These are phyloP conservation scores for Antennarius striatus DNA, from an alignment of 2,113 vertebrate species.

Conservation along the genomic window DNA sequence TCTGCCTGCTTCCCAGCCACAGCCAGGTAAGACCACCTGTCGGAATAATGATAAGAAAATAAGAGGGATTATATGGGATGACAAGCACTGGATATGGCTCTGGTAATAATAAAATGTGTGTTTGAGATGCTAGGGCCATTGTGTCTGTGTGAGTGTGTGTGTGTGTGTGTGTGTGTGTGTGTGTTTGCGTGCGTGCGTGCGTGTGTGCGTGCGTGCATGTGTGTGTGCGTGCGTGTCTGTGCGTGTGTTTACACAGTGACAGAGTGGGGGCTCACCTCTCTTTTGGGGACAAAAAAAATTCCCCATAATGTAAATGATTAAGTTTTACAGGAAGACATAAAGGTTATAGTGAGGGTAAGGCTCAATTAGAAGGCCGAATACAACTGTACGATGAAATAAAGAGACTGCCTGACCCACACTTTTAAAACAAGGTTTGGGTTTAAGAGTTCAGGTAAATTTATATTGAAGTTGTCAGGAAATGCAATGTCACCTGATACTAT, in stretches of 20 bases:
- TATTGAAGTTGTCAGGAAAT: no score
- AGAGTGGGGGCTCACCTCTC: no score
- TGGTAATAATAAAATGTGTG: conserved; percentile 41
- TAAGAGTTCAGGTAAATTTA: no score
- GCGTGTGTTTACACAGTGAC: not conserved
- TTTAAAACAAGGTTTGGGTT: no score
- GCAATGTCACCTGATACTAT: no score
- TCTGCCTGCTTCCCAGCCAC: conserved; percentile 62
- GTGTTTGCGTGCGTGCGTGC: conserved; percentile 21
- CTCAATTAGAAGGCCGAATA: no score
- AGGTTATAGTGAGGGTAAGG: no score
- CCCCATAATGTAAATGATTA: no score
- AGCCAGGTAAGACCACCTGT: conserved; percentile 78
- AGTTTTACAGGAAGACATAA: no score
- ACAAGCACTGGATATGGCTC: conserved; percentile 43
- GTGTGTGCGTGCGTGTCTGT: conserved; percentile 12
- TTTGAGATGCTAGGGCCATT: not conserved
- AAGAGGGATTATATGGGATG: conserved; percentile 47
- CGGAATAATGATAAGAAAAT: conserved; percentile 72
- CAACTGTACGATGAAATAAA: no score
- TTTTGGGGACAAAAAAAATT: no score
- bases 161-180: conserved; percentile 13
- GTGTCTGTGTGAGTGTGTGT: conserved; percentile 14
- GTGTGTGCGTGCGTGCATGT: conserved; percentile 12
- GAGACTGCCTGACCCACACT: no score